These are phyloP conservation scores for Scolopax rusticola DNA, from an alignment of 2,797 vertebrate genomes.

Conservation along the genomic window DNA sequence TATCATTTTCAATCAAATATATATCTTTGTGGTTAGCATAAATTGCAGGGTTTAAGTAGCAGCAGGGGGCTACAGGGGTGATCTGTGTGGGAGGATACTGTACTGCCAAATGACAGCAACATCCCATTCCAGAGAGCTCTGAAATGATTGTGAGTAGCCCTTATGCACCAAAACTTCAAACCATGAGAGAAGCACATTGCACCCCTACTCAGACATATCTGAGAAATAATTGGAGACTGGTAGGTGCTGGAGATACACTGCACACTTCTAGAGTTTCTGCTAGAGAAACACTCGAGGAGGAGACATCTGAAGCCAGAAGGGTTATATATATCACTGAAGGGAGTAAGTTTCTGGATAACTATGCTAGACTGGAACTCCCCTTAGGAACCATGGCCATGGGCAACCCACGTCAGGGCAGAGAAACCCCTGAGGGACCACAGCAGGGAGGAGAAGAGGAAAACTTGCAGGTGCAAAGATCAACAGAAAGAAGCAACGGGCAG, in stretches of 20 bases:
- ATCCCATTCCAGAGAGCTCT: neutral
- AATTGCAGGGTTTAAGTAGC: neutral
- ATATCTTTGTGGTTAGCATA: neutral
- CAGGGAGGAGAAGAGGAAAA: neutral
- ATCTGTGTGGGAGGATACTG: neutral
- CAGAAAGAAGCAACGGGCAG: neutral
- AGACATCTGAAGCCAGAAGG: neutral
- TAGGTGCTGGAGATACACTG: neutral
- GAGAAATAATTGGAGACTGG: neutral
- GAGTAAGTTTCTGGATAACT: neutral
- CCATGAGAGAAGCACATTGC: neutral
- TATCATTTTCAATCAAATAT: neutral
- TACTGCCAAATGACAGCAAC: neutral
- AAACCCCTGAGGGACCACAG: neutral
- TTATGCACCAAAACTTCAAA: neutral
- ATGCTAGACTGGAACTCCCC: too few relatives aligned
- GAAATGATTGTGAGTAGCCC: neutral
- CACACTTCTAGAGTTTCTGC: neutral
- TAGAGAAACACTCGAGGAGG: neutral
- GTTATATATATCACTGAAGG: neutral
- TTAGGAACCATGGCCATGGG: too few relatives aligned
- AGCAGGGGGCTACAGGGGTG: neutral
- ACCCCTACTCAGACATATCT: rapidly evolving
- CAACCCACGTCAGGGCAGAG: neutral
- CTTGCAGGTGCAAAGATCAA: neutral